phyloP scores from a whole-genome alignment of 2,113 vertebrate species.

The Thamnophis sirtalis region DNA sequence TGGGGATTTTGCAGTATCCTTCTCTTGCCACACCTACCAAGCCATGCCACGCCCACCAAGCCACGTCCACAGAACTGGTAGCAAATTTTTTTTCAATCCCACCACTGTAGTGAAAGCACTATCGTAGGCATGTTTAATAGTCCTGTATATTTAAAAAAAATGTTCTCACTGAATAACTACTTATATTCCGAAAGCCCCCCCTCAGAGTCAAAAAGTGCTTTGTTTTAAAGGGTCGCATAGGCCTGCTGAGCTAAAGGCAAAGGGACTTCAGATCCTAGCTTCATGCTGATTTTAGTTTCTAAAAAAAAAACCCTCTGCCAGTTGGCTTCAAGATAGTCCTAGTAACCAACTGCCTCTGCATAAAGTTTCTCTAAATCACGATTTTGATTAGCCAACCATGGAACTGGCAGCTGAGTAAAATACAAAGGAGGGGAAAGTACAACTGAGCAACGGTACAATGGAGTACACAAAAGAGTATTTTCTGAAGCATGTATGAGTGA shows the following conservation, averaged over 20 bases:
- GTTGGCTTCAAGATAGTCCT: not conserved
- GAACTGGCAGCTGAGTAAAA: slow-evolving; percentile 29
- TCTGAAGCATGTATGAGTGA: slow-evolving; percentile 33
- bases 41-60: too few species aligned
- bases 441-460: slow-evolving; percentile 23
- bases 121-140: not conserved
- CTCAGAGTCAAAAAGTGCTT: not conserved
- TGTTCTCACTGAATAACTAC: not conserved
- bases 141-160: not conserved
- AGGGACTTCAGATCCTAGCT: not conserved
- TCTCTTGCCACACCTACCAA: too few species aligned
- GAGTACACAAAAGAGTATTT: slow-evolving; percentile 43
- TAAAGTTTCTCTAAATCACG: slow-evolving; percentile 37
- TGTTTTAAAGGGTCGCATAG: not conserved
- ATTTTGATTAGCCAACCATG: slow-evolving; percentile 29
- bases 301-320: not conserved
- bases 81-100: too few species aligned
- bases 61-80: too few species aligned
- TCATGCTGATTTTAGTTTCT: not conserved
- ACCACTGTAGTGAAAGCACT: not conserved
- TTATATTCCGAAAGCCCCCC: not conserved
- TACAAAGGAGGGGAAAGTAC: slow-evolving; percentile 12
- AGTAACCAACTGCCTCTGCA: slow-evolving; percentile 18
- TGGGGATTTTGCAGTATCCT: too few species aligned
- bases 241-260: not conserved